Base-by-base conservation (phyloP, 53 echinoderm and acorn worm genomes). In the Crossaster papposus region DNA sequence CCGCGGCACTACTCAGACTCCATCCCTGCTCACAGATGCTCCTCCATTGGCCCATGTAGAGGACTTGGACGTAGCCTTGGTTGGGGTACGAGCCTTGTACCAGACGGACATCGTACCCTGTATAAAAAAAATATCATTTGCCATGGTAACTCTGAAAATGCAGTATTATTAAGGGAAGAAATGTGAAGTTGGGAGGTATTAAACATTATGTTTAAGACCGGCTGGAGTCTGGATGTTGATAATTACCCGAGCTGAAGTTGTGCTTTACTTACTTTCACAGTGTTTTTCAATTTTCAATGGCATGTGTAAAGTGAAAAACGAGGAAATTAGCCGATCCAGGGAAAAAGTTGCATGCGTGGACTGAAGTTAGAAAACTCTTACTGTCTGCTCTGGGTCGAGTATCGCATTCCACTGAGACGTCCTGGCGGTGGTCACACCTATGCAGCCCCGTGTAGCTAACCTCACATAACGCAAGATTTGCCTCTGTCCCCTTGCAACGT, bases 61-160 rank as follows among this genome's bases (percentile, higher is more conserved):
- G 77, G 63, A 87, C 87, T 37, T 87, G 75, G 10, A 76, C 76
- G 35, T 35, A 87, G 54, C 87, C 87, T 38, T 87, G 87, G 87
- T 87, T 87, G 38, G 87, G 87, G 58, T 72, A 28, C 2, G 58
- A 24, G 15, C 63, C 87, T 62, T 76, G 75, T 14, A 36, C 30
- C 77, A 87, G 28, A 36, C 87, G 87, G 14, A 62, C 62, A 36
- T 76, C 87, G 28, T 55, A 87, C 15, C 62, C 87, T 87, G 62
- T 26, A 54, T 20, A 52, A 32, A 83, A 26, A 50, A 83, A 26
- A 50, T 20, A 32, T 58, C 29, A 44, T 44, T 44, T 44, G 44
- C 5, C 44, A 44, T 44, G 2, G 44, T 44, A 44, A 44, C 44
- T 36, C n/a, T 28, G 15, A 26, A 52, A 15, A 44, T 79, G n/a